These are phyloP conservation scores for Eumerus sabulonum DNA, from an alignment of 2,888 invertebrate genomes.

Conservation along the genomic window DNA sequence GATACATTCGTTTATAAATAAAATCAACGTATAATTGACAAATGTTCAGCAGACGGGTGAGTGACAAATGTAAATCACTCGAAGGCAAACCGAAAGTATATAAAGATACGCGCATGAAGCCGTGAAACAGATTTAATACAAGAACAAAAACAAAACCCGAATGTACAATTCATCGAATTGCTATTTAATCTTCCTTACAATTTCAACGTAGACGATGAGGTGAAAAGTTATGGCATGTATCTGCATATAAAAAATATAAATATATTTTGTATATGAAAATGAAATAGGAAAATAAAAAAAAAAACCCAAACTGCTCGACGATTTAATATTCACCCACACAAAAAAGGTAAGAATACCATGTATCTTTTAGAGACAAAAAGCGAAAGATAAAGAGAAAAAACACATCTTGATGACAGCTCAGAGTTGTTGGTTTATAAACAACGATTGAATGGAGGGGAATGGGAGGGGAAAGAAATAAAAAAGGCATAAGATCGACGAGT, in stretches of 20 bases:
- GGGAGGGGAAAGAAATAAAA: no score
- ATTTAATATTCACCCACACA: conserved; percentile 67
- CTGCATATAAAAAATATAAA: conserved; percentile 58
- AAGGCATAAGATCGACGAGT: no score
- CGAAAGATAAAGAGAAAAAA: conserved; percentile 7
- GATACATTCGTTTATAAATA: background rate
- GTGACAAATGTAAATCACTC: conserved; percentile 66
- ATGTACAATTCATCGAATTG: conserved; percentile 62
- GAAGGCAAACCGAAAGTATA: background rate
- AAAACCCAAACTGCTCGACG: conserved; percentile 47
- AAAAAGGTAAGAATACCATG: conserved; percentile 58
- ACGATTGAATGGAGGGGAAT: background rate
- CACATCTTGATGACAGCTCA: conserved; percentile 55
- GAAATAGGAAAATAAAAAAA: conserved; percentile 32
- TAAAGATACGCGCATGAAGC: conserved; percentile 23
- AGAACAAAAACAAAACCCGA: no score
- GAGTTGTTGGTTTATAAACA: conserved; percentile 31
- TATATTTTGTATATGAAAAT: conserved; percentile 41
- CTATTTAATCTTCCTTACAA: conserved; percentile 53
- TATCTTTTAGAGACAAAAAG: conserved; percentile 33
- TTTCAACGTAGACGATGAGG: conserved; percentile 9
- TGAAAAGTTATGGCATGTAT: conserved; percentile 50
- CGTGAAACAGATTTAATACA: conserved; percentile 42
- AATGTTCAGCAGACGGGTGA: conserved; percentile 41
- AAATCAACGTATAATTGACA: conserved; percentile 14